Conservation (phyloP, 2,888 invertebrate species). For the Epistrophe eligans region DNA sequence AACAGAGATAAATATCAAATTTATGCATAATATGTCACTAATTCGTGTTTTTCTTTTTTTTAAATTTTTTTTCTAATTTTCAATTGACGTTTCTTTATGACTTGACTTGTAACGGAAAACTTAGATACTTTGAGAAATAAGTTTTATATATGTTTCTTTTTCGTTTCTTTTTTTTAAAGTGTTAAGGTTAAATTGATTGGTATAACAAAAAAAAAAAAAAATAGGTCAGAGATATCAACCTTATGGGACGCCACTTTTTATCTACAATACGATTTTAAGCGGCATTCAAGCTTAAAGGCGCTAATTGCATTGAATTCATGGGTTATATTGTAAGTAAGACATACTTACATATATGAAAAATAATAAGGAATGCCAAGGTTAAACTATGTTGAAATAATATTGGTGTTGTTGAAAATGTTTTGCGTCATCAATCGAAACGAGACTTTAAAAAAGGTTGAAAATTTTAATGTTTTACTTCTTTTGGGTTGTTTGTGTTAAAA, state of each 20-base stretch:
- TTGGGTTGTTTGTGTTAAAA: constrained; percentile 2
- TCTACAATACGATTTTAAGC: neutral
- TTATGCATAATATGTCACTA: constrained; percentile 71
- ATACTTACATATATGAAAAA: neutral
- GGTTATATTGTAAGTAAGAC: constrained; percentile 45
- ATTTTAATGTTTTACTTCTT: neutral
- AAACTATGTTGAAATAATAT: constrained; percentile 21
- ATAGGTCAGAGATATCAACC: constrained; percentile 62
- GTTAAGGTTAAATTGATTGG: constrained; percentile 17
- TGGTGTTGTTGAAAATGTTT: constrained; percentile 12
- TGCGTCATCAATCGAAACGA: constrained; percentile 29
- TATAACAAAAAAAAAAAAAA: constrained; percentile 36
- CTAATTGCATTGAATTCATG: constrained; percentile 66
- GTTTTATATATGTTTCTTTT: neutral
- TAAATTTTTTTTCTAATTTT: constrained; percentile 1
- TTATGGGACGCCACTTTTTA: constrained; percentile 45
- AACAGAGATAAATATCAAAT: constrained; percentile 62
- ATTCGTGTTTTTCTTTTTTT: constrained; percentile 39
- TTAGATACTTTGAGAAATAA: constrained; percentile 25
- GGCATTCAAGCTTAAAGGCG: constrained; percentile 33
- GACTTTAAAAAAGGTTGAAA: constrained; percentile 6
- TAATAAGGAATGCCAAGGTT: constrained; percentile 65
- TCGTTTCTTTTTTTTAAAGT: constrained; percentile 10
- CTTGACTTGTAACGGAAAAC: constrained; percentile 58
- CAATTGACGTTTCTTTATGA: constrained; percentile 3